These are phyloP conservation scores for Actinostola sp. DNA, from an alignment of 92 coral and sea anemone genomes.

Conservation along the genomic window DNA sequence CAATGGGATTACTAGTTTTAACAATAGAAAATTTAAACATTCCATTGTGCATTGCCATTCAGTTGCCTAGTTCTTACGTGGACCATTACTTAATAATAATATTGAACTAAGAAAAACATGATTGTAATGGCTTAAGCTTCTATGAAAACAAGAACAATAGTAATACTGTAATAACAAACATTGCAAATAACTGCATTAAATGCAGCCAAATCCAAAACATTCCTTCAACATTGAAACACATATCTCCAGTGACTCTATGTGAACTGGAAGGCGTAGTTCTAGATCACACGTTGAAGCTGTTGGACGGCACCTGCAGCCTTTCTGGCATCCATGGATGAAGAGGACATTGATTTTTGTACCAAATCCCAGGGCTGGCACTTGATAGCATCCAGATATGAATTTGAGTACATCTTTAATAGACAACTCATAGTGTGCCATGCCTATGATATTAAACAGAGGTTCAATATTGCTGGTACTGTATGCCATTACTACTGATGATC, in stretches of 20 bases:
- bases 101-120: too few relatives aligned
- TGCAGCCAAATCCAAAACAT: constrained; percentile 41
- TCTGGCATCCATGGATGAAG: constrained; percentile 50
- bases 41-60: too few relatives aligned
- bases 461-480: neutral
- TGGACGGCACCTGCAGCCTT: constrained; percentile 53
- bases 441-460: neutral
- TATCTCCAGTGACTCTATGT: constrained; percentile 29
- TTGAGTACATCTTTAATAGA: constrained; percentile 40
- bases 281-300: constrained; percentile 63
- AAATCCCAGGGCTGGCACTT: constrained; percentile 50
- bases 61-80: too few relatives aligned
- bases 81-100: too few relatives aligned
- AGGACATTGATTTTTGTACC: constrained; percentile 29
- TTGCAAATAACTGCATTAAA: too few relatives aligned
- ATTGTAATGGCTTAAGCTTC: too few relatives aligned
- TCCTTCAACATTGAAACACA: constrained; percentile 31
- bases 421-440: constrained; percentile 7
- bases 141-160: too few relatives aligned
- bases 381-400: constrained; percentile 43
- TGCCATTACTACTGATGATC: too few relatives aligned
- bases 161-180: too few relatives aligned
- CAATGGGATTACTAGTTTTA: too few relatives aligned
- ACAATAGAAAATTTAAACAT: too few relatives aligned
- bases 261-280: constrained; percentile 44